These are phyloP conservation scores for Sphaerodactylus townsendi DNA, from an alignment of 2,113 vertebrate genomes.

Conservation along the genomic window DNA sequence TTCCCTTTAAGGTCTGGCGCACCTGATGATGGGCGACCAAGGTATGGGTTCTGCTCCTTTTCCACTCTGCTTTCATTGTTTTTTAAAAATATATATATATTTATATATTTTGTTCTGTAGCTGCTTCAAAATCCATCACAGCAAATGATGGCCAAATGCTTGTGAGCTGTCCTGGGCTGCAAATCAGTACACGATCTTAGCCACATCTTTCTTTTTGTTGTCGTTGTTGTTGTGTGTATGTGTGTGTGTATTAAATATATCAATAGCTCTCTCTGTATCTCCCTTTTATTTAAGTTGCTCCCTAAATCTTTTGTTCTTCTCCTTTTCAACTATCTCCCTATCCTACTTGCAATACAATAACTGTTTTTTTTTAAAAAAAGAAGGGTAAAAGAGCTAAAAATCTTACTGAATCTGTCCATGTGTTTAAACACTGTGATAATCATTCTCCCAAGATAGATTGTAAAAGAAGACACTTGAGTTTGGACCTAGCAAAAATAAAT, in stretches of 20 bases:
- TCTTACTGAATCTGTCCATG: slow-evolving; percentile 38
- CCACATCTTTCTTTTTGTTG: slow-evolving; percentile 63
- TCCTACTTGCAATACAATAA: slow-evolving; percentile 60
- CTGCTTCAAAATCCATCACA: slow-evolving; percentile 76
- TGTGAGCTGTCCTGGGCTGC: slow-evolving; percentile 79
- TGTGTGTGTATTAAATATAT: slow-evolving; percentile 13
- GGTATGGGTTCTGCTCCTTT: slow-evolving; percentile 96
- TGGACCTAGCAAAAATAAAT: slow-evolving; percentile 32
- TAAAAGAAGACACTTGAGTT: slow-evolving; percentile 55
- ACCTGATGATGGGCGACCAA: slow-evolving; percentile 99
- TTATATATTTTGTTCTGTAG: slow-evolving; percentile 74
- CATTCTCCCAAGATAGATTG: slow-evolving; percentile 41
- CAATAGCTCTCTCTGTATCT: neutral
- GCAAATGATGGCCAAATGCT: slow-evolving; percentile 80
- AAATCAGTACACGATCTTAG: slow-evolving; percentile 79
- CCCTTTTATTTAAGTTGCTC: slow-evolving; percentile 56
- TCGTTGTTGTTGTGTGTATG: slow-evolving; percentile 14
- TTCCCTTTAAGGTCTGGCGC: slow-evolving; percentile 99
- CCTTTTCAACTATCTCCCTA: slow-evolving; percentile 50
- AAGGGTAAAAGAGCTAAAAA: slow-evolving; percentile 62
- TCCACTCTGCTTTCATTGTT: slow-evolving; percentile 86
- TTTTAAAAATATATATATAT: slow-evolving; percentile 26
- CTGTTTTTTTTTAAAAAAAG: slow-evolving; percentile 47
- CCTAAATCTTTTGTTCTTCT: slow-evolving; percentile 61
- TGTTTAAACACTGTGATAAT: slow-evolving; percentile 43